Conservation (phyloP, 2,797 vertebrate genomes). For the Pipistrellus pipistrellus region DNA sequence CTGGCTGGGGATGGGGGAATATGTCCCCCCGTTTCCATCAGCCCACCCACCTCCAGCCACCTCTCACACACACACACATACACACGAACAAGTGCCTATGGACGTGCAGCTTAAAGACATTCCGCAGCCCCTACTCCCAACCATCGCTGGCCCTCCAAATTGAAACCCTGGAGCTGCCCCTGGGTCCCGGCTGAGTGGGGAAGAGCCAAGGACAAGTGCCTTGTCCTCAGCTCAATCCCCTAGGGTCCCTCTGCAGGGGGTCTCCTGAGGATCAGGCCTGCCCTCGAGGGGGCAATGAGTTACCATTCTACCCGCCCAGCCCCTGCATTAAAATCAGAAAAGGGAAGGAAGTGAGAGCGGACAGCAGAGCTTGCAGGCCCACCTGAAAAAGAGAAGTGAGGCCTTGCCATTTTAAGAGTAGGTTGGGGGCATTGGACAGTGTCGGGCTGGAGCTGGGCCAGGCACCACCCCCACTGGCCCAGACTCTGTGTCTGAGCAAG, state of each 20-base stretch:
- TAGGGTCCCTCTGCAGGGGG: neutral
- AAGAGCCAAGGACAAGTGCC: neutral
- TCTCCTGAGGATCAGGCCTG: neutral
- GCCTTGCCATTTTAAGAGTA: neutral
- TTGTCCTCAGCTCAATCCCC: neutral
- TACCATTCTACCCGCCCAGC: neutral
- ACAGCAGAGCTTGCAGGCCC: neutral
- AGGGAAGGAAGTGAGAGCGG: neutral
- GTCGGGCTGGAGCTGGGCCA: neutral
- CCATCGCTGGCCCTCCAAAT: neutral
- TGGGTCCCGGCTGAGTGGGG: neutral
- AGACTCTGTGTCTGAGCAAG: neutral
- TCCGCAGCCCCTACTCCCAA: rapidly evolving
- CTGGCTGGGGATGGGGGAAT: neutral
- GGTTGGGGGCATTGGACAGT: neutral
- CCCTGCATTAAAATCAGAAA: neutral
- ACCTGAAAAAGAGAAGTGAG: slow-evolving; percentile 64
- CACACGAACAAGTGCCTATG: neutral
- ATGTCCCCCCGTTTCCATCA: too few relatives aligned
- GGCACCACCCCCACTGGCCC: neutral
- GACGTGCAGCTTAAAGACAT: neutral
- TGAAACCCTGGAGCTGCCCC: neutral
- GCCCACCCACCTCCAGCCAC: neutral
- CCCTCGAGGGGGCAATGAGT: neutral
- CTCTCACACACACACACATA: neutral